Percentiles rank a stretch among this genome's conserved stretches.
Evolutionary conservation across 2,113 vertebrate genomes (phyloP).

Genomic region (Mesembrinibis cayennensis): DNA sequence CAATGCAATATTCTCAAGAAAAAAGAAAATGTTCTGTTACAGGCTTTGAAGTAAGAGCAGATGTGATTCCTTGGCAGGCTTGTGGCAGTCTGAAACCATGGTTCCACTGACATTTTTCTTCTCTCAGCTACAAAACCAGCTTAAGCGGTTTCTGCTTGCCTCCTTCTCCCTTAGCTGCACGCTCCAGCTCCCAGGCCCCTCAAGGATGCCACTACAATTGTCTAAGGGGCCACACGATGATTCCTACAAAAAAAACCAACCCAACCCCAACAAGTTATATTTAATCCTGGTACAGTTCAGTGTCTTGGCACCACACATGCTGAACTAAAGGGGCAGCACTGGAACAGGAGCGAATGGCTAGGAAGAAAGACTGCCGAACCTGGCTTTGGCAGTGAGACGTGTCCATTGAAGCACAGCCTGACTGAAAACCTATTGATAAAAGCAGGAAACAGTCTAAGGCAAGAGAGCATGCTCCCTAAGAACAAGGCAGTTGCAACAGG

Average conservation of each 20-base stretch:
- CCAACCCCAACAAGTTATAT: background rate
- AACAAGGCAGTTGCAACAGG: background rate
- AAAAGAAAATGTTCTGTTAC: background rate
- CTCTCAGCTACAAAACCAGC: background rate
- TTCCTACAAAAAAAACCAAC: background rate
- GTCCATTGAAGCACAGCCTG: background rate
- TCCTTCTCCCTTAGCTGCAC: background rate
- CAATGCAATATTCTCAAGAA: background rate
- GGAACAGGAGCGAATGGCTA: background rate
- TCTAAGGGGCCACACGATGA: background rate
- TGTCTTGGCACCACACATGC: background rate
- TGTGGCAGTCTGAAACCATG: background rate
- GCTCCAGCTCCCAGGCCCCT: background rate
- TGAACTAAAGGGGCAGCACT: background rate
- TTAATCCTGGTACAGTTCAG: background rate
- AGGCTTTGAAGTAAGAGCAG: constrained; percentile 41
- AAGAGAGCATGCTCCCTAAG: background rate
- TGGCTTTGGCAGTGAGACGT: background rate
- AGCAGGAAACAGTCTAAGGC: background rate
- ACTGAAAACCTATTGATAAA: background rate
- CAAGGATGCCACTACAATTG: background rate
- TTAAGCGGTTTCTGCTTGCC: background rate
- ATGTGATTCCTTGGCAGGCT: constrained; percentile 41
- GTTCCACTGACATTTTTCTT: background rate
- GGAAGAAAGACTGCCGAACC: background rate